A percentile compares a stretch with the other conserved stretches of the same genome.
These are phyloP conservation scores for Melanostoma mellinum DNA, from an alignment of 2,888 invertebrate genomes.

Conservation along the genomic window DNA sequence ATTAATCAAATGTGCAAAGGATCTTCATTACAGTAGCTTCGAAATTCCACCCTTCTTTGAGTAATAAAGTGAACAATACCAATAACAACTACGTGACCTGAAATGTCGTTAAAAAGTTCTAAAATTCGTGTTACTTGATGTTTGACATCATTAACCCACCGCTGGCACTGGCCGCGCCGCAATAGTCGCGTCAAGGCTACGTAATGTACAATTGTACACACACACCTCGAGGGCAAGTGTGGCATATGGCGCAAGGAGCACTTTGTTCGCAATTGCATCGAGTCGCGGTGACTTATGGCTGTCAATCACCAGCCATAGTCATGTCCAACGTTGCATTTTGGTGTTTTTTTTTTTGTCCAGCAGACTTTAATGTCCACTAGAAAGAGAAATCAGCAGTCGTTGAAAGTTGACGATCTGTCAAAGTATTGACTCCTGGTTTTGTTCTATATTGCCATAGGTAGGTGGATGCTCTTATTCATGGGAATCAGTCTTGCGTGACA, in stretches of 20 bases:
- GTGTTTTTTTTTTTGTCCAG: not conserved
- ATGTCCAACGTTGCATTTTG: conserved; percentile 40
- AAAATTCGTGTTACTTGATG: conserved; percentile 31
- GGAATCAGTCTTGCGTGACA: conserved; percentile 43
- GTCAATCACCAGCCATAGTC: conserved; percentile 52
- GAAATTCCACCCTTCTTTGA: conserved; percentile 46
- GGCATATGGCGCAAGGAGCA: conserved; percentile 63
- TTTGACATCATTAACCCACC: conserved; percentile 67
- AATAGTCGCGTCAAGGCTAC: not conserved
- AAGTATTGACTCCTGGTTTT: conserved; percentile 48
- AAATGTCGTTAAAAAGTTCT: conserved; percentile 51
- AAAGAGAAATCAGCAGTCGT: conserved; percentile 31
- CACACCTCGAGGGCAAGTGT: conserved; percentile 21
- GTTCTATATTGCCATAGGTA: not conserved
- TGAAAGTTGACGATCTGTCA: conserved; percentile 51
- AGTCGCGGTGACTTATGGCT: conserved; percentile 57
- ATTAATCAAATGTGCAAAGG: conserved; percentile 55
- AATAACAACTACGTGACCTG: conserved; percentile 32
- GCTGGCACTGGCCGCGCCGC: not conserved
- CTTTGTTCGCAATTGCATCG: conserved; percentile 27
- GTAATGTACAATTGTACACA: conserved; percentile 1
- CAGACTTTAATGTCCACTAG: conserved; percentile 8
- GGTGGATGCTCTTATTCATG: conserved; percentile 42
- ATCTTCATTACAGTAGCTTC: conserved; percentile 42
- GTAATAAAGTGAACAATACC: conserved; percentile 46